Evolutionary conservation across 1,140 invertebrate species (phyloP).

Genomic region (Pantala flavescens): DNA sequence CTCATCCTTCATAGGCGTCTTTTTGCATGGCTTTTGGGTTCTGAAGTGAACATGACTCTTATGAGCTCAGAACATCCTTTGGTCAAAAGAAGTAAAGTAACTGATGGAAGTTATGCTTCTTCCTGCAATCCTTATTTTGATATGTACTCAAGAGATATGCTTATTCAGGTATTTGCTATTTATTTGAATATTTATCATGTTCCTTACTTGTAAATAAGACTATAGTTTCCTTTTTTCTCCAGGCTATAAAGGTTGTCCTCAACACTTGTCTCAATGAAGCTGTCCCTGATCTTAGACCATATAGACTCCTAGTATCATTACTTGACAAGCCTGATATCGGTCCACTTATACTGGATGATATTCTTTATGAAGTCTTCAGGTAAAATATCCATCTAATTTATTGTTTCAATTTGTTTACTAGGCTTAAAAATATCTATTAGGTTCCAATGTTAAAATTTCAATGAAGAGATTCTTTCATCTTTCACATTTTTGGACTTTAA

Average conservation of each 20-base stretch:
- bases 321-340: conserved; percentile 86
- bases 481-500: too few relatives aligned
- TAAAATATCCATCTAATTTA: conserved; percentile 26
- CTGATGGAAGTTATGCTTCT: conserved; percentile 27
- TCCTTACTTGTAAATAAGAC: conserved; percentile 5
- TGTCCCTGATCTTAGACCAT: conserved; percentile 63
- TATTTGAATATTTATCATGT: neutral
- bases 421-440: too few relatives aligned
- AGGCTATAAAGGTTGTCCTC: conserved; percentile 49
- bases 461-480: too few relatives aligned
- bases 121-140: conserved; percentile 55
- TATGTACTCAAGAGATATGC: conserved; percentile 55
- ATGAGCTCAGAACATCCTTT: conserved; percentile 39
- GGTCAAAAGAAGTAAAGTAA: conserved; percentile 31
- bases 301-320: conserved; percentile 74
- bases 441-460: too few relatives aligned
- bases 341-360: conserved; percentile 70
- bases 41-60: conserved; percentile 51
- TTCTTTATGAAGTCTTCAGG: conserved; percentile 77
- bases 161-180: conserved; percentile 40
- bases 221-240: conserved; percentile 20
- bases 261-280: conserved; percentile 45
- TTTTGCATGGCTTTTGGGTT: conserved; percentile 73
- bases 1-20: conserved; percentile 46
- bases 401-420: too few relatives aligned